Conservation (phyloP, 2,888 invertebrate genomes). For the Eupithecia centaureata region DNA sequence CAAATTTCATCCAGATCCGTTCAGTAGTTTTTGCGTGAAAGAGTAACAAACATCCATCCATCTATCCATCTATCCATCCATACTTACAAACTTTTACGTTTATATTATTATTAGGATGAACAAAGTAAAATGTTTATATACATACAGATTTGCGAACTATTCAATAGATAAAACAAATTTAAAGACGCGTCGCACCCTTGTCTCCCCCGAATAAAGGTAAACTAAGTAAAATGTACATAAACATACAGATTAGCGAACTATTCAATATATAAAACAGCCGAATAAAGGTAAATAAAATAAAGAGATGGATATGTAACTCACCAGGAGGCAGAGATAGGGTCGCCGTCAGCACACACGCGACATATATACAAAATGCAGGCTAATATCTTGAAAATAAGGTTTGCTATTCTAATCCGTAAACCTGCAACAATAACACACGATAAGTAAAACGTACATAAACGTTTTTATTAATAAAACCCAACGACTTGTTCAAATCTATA, state of each 20-base stretch:
- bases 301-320: conserved; percentile 74
- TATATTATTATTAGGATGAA: too few species aligned
- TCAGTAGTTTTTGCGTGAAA: too few species aligned
- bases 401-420: conserved; percentile 98
- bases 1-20: too few species aligned
- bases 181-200: neutral
- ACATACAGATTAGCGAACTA: too few species aligned
- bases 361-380: conserved; percentile 98
- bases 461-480: neutral
- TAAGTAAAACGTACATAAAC: neutral
- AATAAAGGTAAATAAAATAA: too few species aligned
- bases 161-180: too few species aligned
- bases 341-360: conserved; percentile 94
- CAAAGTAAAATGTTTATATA: too few species aligned
- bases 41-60: too few species aligned
- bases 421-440: conserved; percentile 86
- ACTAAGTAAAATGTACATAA: too few species aligned
- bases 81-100: too few species aligned
- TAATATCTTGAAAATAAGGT: conserved; percentile 97
- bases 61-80: too few species aligned
- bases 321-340: conserved; percentile 95
- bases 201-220: neutral
- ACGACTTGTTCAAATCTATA: neutral
- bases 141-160: too few species aligned
- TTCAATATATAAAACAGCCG: neutral